Evolutionary conservation across 2,888 invertebrate genomes (phyloP), one percentile per base, ranked within the genome.

Genomic region (Loripinus fragilis): DNA sequence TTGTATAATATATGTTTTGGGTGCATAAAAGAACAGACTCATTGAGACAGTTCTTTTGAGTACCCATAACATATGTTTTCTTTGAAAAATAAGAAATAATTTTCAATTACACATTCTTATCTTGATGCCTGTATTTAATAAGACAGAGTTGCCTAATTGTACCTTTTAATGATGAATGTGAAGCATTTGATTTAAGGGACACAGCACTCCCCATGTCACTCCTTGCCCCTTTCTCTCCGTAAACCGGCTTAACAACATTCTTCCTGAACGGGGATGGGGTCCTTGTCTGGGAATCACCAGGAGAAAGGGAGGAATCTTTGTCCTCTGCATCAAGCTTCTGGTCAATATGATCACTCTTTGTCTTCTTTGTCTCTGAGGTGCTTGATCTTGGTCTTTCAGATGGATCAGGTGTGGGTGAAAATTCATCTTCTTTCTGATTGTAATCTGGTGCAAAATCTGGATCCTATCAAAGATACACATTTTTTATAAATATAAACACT

Each of bases 171-270:
- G 60, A 60, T 33, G 60, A 60, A 64, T 84, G 33, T 2, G 60
- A 60, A 28, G 60, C 5, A 55, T 84, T 85, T 1, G 87, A 87
- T 55, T 79, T 80, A 2, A 89, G 76, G 20, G 89, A 89, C 12
- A 84, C 86, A 50, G 83, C 71, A 80, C 89, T 89, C 0, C 88
- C 89, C 84, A 85, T 85, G 25, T 71, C 64, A 15, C 50, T 60
- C 72, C 69, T 45, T 17, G 25, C 8, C 38, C 25, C 68, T 28
- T 50, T 50, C 38, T 30, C 68, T 28, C 64, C 60, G 20, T 64
- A 35, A 2, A 73, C 33, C 10, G 87, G 87, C 60, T 80, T 75
- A 38, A 87, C 86, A 64, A 74, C 71, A 72, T 86, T 87, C 35
- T 76, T 81, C 3, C 78, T 66, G n/a, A 30, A 52, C 12, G 86